Conservation (phyloP, 2,888 invertebrate species). For the Epistrophe grossulariae region DNA sequence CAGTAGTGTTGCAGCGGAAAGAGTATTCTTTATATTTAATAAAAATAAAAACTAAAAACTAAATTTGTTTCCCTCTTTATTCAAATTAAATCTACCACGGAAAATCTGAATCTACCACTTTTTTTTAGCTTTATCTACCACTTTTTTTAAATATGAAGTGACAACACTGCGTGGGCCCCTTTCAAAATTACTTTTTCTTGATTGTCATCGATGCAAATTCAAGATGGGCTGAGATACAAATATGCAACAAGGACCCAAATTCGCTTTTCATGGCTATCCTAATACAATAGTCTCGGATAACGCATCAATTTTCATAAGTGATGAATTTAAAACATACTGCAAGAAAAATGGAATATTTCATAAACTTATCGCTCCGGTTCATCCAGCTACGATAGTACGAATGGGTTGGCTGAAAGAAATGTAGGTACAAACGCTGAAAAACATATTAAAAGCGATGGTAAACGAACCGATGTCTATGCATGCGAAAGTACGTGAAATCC, state of each 20-base stretch:
- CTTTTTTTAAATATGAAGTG: background rate
- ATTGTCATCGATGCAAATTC: too few species aligned
- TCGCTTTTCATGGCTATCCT: background rate
- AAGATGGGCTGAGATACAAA: background rate
- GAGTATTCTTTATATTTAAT: too few species aligned
- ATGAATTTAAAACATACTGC: constrained; percentile 1
- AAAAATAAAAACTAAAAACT: too few species aligned
- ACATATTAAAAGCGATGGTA: background rate
- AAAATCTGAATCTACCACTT: too few species aligned
- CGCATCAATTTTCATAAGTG: background rate
- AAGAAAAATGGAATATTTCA: too few species aligned
- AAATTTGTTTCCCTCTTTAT: too few species aligned
- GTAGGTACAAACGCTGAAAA: background rate
- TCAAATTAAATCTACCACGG: too few species aligned
- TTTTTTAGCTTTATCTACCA: too few species aligned
- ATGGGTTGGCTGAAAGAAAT: background rate
- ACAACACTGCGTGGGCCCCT: background rate
- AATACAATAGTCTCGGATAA: background rate
- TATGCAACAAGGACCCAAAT: background rate
- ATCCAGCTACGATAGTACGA: too few species aligned
- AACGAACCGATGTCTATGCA: background rate
- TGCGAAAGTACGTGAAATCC: background rate
- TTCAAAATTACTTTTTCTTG: background rate
- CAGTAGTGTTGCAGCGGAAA: too few species aligned
- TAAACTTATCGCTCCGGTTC: background rate